Base-by-base conservation (phyloP, 2,113 vertebrate species). In the Melanocharis versteri region DNA sequence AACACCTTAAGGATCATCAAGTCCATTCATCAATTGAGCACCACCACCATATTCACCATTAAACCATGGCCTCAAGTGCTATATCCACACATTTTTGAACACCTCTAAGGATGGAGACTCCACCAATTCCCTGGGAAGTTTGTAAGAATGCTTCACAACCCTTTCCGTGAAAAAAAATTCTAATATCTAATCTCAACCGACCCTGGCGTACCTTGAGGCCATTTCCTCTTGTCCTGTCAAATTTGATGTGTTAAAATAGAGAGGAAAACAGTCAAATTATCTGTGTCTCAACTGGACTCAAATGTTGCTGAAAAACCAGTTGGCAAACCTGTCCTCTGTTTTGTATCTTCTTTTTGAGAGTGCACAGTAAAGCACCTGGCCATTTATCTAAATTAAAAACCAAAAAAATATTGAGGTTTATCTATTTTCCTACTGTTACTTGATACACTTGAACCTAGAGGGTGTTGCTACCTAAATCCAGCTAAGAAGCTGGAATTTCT, bases 21-120 rank as follows among this genome's bases (percentile, higher is more conserved):
- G 8, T 60, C 26, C 12, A 31, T 11, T 68, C 21, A 47, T 48
- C 31, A 56, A 5, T 7, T 0, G 0, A 56, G 19, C 3, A 33
- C 10, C 22, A 48, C 18, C 31, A 56, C 27, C 3, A 31, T 28
- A 40, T 48, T 27, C 47, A 77, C 21, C 19, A 70, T 56, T 56
- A 69, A 56, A 42, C 40, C 22, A 37, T 33, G 40, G 12, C 22
- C 22, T 90, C 42, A 42, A 23, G 12, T 16, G 15, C 40, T 13
- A 9, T 42, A 17, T 48, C 12, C 71, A 62, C 12, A 13, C 4
- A 14, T 23, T 66, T 68, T 45, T 69, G 2, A 53, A 39, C 47
- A n/a, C 7, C 8, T 48, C 31, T 35, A 37, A 31, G 18, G 15
- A 48, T 48, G 35, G 56, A 47, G 40, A 42, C 9, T 21, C 21